Conservation (phyloP, 1,140 invertebrate genomes). For the Drosophila guanche region DNA sequence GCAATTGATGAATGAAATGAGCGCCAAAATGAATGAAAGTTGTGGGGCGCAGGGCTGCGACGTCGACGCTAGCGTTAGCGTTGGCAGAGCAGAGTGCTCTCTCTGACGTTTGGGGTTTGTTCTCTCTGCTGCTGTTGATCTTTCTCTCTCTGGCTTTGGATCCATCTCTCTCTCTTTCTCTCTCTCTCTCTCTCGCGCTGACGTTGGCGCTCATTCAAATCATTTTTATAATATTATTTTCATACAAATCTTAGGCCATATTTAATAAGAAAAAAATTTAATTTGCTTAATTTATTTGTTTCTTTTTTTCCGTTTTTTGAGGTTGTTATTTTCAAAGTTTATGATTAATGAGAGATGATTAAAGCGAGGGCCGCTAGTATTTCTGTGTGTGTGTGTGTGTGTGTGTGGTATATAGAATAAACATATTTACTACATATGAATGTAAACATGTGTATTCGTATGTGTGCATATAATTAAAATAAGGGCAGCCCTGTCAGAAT, state of each 20-base stretch:
- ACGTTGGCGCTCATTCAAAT: background rate
- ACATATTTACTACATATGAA: background rate
- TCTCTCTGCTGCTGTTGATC: slow-evolving; percentile 10
- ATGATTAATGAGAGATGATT: slow-evolving; percentile 77
- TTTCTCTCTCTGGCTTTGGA: slow-evolving; percentile 23
- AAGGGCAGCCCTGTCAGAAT: slow-evolving; percentile 33
- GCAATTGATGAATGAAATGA: slow-evolving; percentile 62
- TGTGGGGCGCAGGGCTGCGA: slow-evolving; percentile 31
- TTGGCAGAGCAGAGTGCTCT: background rate
- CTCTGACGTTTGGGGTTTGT: background rate
- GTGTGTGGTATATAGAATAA: slow-evolving; percentile 8
- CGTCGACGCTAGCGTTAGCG: slow-evolving; percentile 9
- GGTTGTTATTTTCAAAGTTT: slow-evolving; percentile 64
- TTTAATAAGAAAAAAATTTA: slow-evolving; percentile 64
- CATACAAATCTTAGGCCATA: slow-evolving; percentile 54
- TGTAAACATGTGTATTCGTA: slow-evolving; percentile 7
- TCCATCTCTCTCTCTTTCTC: background rate
- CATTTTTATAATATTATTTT: slow-evolving; percentile 25
- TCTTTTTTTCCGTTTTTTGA: slow-evolving; percentile 19
- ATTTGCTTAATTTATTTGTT: slow-evolving; percentile 60
- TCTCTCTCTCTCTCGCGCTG: slow-evolving; percentile 1
- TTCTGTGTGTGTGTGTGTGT: slow-evolving; percentile 9
- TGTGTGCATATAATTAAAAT: slow-evolving; percentile 48
- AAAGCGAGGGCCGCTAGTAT: slow-evolving; percentile 25
- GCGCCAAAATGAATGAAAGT: slow-evolving; percentile 76